These are phyloP conservation scores for Pelmatolapia mariae DNA, from an alignment of 2,113 vertebrate genomes.

Conservation along the genomic window DNA sequence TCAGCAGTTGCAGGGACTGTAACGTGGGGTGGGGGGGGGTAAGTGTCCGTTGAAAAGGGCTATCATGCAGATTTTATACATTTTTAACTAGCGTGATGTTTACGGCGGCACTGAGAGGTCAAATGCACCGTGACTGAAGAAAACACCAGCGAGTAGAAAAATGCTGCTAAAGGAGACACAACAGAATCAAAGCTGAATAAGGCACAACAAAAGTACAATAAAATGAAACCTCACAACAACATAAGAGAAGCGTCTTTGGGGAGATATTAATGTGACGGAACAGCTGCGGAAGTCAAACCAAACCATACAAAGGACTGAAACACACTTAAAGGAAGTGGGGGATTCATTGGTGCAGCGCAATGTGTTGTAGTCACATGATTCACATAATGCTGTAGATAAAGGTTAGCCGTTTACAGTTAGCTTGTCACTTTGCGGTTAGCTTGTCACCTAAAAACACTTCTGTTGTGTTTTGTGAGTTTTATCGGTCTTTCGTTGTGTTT, in stretches of 20 bases:
- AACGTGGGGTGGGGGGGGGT: not conserved
- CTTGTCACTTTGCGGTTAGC: not conserved
- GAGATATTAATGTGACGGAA: not conserved
- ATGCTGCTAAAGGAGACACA: not conserved
- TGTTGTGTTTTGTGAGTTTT: not conserved
- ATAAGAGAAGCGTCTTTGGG: not conserved
- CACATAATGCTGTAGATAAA: not conserved
- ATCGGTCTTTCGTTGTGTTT: not conserved
- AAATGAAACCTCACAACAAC: not conserved
- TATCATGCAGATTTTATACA: not conserved
- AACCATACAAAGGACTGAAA: not conserved
- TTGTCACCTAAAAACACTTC: not conserved
- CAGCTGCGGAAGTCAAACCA: not conserved
- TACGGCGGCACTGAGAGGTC: not conserved
- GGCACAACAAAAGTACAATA: not conserved
- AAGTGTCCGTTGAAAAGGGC: not conserved
- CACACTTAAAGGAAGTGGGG: not conserved
- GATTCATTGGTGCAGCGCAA: not conserved
- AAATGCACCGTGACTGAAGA: not conserved
- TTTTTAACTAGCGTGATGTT: not conserved
- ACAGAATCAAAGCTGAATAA: not conserved
- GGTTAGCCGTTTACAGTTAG: not conserved
- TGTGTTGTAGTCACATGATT: not conserved
- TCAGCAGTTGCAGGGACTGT: not conserved
- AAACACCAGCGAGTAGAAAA: not conserved